Evolutionary conservation across 2,113 vertebrate genomes (phyloP), one percentile per base, ranked within the genome.

Genomic region (Strigops habroptila): DNA sequence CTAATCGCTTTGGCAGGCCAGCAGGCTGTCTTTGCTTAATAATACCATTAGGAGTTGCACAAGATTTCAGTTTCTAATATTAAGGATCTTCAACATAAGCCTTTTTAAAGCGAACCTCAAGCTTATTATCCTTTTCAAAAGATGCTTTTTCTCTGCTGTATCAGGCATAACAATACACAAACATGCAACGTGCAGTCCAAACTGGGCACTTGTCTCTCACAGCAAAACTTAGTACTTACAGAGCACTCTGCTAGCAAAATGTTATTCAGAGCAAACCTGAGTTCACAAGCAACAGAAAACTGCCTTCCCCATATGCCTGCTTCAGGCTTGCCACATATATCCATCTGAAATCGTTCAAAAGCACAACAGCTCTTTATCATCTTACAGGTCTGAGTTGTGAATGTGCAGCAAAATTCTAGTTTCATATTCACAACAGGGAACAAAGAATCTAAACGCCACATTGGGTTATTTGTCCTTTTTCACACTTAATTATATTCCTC

Each of bases 1-100:
- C 69, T 89, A 89, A 92, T 76, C 75, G 77, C 21, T 91, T 10
- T 55, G 80, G 55, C 77, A 92, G 83, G 55, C 57, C 81, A 92
- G 83, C 73, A 89, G 86, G 65, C 52, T 79, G 73, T 44, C 91
- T 86, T 41, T 68, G 48, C 82, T 85, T 82, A 79, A 46, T 63
- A 82, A 74, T 2, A 74, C 27, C 17, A 46, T 23, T 12, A 78
- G 39, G 43, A 94, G 93, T 75, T 52, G 64, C 81, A 78, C 8
- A 55, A 68, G 18, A 27, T 84, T 91, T 79, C 65, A 82, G 51
- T 46, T 71, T 88, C 48, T 63, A 82, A 44, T 35, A 76, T 17
- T 39, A 78, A 46, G 31, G 43, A 75, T 15, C 35, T 82, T 44
- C 28, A 89, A 71, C 21, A 75, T 3, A 31, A 0, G 4, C 33